Evolutionary conservation across 2,113 vertebrate genomes (phyloP).

Genomic region (Nannospalax galili): DNA sequence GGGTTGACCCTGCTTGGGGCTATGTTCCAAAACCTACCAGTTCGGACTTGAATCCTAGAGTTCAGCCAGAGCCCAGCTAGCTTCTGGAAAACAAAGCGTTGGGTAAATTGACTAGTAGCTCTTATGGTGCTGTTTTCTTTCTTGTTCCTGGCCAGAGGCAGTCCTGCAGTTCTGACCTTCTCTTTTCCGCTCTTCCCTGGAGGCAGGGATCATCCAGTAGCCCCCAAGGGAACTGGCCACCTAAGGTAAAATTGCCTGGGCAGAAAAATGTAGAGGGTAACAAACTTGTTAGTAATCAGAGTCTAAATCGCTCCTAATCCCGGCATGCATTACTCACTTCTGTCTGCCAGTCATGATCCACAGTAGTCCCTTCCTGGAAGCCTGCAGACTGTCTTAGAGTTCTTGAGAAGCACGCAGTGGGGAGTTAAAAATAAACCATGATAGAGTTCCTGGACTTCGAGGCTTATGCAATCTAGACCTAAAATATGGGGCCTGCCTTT

Average conservation of each 20-base stretch:
- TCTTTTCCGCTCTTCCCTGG: neutral
- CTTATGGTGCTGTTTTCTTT: constrained; percentile 11
- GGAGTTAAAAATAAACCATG: constrained; percentile 57
- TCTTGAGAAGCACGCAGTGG: neutral
- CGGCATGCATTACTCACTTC: neutral
- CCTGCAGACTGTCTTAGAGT: neutral
- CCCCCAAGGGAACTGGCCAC: neutral
- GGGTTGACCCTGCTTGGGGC: neutral
- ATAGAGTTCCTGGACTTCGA: constrained; percentile 11
- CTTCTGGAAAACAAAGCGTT: constrained; percentile 26
- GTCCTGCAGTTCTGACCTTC: neutral
- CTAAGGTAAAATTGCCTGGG: neutral
- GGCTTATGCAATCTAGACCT: neutral
- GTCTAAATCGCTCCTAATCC: neutral
- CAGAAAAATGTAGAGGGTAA: neutral
- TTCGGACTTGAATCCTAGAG: constrained; percentile 24
- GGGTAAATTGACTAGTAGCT: neutral
- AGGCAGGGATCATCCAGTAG: neutral
- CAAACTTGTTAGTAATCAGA: neutral
- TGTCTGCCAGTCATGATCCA: neutral
- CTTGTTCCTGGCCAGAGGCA: neutral
- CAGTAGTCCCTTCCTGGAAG: neutral
- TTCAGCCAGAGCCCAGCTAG: constrained; percentile 7
- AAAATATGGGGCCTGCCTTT: constrained; percentile 31
- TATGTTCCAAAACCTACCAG: neutral